These are phyloP conservation scores for Scaptomyza tumidula DNA, from an alignment of 2,888 invertebrate species.

Conservation along the genomic window DNA sequence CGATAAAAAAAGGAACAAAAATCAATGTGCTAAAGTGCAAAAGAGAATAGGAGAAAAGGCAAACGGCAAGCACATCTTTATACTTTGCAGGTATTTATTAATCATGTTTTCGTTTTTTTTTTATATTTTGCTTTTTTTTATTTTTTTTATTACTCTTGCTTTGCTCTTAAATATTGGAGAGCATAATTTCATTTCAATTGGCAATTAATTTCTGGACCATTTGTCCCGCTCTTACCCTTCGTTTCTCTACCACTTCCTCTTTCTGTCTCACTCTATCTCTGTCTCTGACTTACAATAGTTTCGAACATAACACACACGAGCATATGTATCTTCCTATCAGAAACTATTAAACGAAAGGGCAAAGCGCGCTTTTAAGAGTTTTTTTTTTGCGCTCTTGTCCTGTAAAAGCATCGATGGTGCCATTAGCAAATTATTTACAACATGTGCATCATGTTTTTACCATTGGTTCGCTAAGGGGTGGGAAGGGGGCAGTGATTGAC, in stretches of 20 bases:
- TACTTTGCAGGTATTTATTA: not conserved
- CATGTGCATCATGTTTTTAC: slow-evolving; percentile 61
- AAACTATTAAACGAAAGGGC: slow-evolving; percentile 6
- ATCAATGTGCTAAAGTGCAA: not conserved
- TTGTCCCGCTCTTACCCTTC: not conserved
- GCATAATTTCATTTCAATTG: slow-evolving; percentile 62
- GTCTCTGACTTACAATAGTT: not conserved
- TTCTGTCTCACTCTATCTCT: not conserved
- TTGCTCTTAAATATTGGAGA: slow-evolving; percentile 34
- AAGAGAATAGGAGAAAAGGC: not conserved
- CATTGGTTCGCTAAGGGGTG: slow-evolving; percentile 26
- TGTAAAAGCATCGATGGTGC: slow-evolving; percentile 49
- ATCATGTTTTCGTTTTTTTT: slow-evolving; percentile 2
- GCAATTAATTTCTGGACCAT: slow-evolving; percentile 11
- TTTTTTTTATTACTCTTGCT: slow-evolving; percentile 14
- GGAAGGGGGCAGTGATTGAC: slow-evolving; percentile 6
- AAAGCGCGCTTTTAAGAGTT: not conserved
- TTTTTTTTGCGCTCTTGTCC: slow-evolving; percentile 1
- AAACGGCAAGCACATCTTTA: not conserved
- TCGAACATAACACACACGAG: not conserved
- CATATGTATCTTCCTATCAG: not conserved
- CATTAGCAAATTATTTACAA: slow-evolving; percentile 78
- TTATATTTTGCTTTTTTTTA: not conserved
- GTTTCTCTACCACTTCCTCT: not conserved
- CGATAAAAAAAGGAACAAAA: not conserved